A percentile compares a stretch with the other conserved stretches of the same genome.
These are phyloP conservation scores for Ochlodes sylvanus DNA, from an alignment of 2,888 invertebrate genomes.

Conservation along the genomic window DNA sequence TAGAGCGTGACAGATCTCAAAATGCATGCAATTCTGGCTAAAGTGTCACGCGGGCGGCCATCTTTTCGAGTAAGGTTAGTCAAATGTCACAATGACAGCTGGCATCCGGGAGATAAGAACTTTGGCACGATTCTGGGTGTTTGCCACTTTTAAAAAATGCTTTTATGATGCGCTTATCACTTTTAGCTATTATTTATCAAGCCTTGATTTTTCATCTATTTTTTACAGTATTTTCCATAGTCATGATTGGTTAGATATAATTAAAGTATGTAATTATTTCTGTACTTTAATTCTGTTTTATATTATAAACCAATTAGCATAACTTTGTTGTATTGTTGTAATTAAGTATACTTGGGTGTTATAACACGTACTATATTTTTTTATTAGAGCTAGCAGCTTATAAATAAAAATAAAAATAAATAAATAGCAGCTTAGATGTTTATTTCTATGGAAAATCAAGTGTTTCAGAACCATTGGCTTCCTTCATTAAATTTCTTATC, in stretches of 20 bases:
- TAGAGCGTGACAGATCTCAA: conserved; percentile 82
- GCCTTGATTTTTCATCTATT: conserved; percentile 43
- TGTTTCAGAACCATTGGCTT: conserved; percentile 24
- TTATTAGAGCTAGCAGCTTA: no score
- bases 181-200: conserved; percentile 21
- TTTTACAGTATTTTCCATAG: conserved; percentile 7
- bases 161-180: conserved; percentile 33
- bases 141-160: conserved; percentile 35
- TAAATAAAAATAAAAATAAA: no score
- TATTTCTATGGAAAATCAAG: conserved; percentile 41
- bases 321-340: no score
- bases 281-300: no score
- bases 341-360: no score
- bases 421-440: no score
- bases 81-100: conserved; percentile 62
- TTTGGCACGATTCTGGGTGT: conserved; percentile 38
- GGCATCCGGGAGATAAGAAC: conserved; percentile 37
- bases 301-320: no score
- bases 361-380: no score
- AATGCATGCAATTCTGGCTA: conserved; percentile 78
- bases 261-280: background rate
- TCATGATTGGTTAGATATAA: background rate
- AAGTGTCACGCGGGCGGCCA: conserved; percentile 70
- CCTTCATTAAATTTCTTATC: conserved; percentile 1
- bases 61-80: conserved; percentile 79